Conservation (phyloP, 2,113 vertebrate genomes). For the Columba janthina region DNA sequence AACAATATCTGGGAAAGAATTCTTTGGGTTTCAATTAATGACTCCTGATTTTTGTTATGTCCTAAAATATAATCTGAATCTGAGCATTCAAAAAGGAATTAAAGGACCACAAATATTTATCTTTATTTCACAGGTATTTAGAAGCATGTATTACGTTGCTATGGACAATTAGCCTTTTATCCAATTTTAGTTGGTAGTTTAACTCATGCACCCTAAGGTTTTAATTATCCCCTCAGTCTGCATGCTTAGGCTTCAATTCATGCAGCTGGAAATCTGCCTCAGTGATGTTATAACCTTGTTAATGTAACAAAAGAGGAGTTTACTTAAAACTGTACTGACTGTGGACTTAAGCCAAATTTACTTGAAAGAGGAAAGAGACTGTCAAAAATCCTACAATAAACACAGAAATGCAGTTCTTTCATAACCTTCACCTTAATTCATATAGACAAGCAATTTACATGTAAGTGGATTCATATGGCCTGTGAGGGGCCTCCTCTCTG, state of each 20-base stretch:
- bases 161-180: slow-evolving; percentile 83
- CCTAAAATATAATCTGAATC: slow-evolving; percentile 29
- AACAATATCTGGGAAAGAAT: background rate
- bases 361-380: slow-evolving; percentile 91
- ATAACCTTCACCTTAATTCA: slow-evolving; percentile 87
- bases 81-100: background rate
- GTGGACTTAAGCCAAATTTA: slow-evolving; percentile 88
- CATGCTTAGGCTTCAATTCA: slow-evolving; percentile 71
- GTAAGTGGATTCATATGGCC: slow-evolving; percentile 90
- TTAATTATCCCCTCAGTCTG: slow-evolving; percentile 78
- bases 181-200: slow-evolving; percentile 80
- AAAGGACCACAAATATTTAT: slow-evolving; percentile 45
- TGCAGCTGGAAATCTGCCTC: slow-evolving; percentile 83
- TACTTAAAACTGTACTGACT: slow-evolving; percentile 87
- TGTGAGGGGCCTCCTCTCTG: slow-evolving; percentile 72
- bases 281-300: slow-evolving; percentile 87
- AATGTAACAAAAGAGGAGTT: slow-evolving; percentile 89
- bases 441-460: slow-evolving; percentile 90
- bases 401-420: slow-evolving; percentile 85
- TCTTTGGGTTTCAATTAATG: background rate
- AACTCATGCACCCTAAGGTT: slow-evolving; percentile 75
- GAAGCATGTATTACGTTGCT: slow-evolving; percentile 73
- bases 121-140: slow-evolving; percentile 80
- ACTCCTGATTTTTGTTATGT: background rate
- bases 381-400: slow-evolving; percentile 89